phyloP scores from a whole-genome alignment of 2,797 vertebrate species.

The Uromys caudimaculatus region DNA sequence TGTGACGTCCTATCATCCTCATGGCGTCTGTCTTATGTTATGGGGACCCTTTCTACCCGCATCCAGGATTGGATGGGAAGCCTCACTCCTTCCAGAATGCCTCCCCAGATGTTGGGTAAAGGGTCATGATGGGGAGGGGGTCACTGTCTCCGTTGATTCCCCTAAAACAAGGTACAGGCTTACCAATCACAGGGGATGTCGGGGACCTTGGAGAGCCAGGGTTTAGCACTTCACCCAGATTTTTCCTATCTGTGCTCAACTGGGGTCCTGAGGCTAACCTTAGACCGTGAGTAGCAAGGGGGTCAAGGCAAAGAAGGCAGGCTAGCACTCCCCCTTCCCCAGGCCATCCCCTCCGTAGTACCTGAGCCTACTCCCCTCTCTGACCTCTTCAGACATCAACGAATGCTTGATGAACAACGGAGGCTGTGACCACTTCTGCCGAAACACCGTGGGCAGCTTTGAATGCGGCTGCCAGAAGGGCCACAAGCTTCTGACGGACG shows the following conservation, averaged over 20 bases:
- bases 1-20: accelerated
- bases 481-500: slow-evolving; percentile 97
- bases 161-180: background rate
- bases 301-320: background rate
- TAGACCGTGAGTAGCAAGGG: background rate
- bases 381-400: slow-evolving; percentile 92
- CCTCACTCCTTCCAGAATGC: too few species aligned
- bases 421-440: slow-evolving; percentile 97
- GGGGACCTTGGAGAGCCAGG: background rate
- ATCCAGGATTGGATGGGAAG: too few species aligned
- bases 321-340: background rate
- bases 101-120: background rate
- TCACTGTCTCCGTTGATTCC: accelerated
- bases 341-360: accelerated
- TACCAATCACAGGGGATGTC: accelerated
- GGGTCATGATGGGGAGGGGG: accelerated
- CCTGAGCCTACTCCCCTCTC: background rate
- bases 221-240: background rate
- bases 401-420: slow-evolving; percentile 96
- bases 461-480: slow-evolving; percentile 99
- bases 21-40: accelerated
- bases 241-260: background rate
- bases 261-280: background rate
- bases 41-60: background rate
- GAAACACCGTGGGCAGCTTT: slow-evolving; percentile 96